Evolutionary conservation across 2,888 invertebrate species (phyloP).

Genomic region (Choreutis nemorana): DNA sequence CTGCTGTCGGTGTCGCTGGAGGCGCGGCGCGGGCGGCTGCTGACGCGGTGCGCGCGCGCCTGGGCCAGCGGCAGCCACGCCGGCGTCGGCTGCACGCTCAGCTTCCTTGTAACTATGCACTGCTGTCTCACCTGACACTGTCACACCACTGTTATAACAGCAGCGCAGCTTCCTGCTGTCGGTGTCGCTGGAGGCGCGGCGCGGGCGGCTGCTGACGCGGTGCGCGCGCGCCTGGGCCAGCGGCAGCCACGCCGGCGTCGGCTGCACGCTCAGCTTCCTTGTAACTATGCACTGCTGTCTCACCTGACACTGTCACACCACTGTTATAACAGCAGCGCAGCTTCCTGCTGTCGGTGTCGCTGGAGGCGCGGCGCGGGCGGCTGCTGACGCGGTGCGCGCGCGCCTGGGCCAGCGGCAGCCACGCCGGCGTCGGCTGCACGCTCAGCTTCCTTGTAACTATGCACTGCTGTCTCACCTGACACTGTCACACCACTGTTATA

Average conservation of each 20-base stretch:
- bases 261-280: constrained; percentile 70
- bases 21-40: constrained; percentile 74
- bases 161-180: constrained; percentile 81
- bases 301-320: no score
- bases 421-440: constrained; percentile 72
- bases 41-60: constrained; percentile 77
- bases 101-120: constrained; percentile 46
- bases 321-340: constrained; percentile 77
- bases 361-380: constrained; percentile 78
- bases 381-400: constrained; percentile 78
- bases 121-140: no score
- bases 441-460: constrained; percentile 58
- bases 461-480: no score
- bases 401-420: constrained; percentile 84
- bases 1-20: constrained; percentile 84
- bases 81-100: constrained; percentile 73
- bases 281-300: no score
- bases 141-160: no score
- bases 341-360: constrained; percentile 76
- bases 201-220: constrained; percentile 73
- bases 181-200: constrained; percentile 81
- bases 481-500: no score
- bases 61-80: constrained; percentile 84
- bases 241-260: constrained; percentile 74
- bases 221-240: constrained; percentile 84